phyloP scores from a whole-genome alignment of 64 coral and sea anemone species.

The Actinia equina region DNA sequence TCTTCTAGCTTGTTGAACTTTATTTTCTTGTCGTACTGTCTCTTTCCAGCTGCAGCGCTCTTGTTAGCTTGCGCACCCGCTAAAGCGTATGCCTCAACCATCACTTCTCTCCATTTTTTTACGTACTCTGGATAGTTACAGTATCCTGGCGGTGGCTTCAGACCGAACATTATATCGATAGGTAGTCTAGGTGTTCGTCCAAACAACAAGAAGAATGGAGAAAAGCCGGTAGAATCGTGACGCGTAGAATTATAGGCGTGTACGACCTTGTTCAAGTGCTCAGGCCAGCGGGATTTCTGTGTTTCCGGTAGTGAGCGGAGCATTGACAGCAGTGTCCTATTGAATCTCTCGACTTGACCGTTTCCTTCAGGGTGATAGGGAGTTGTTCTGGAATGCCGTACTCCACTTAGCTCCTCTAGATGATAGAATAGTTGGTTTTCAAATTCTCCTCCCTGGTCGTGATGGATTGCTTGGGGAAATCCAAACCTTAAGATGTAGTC shows the following conservation, averaged over 20 bases:
- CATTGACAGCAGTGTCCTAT: conserved; percentile 3
- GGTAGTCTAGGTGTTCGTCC: conserved; percentile 22
- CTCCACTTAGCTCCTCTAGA: conserved; percentile 25
- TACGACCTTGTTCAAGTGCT: conserved; percentile 39
- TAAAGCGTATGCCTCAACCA: too few relatives aligned
- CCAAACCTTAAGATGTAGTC: conserved; percentile 44
- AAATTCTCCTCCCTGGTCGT: conserved; percentile 28
- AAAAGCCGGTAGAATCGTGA: conserved; percentile 20
- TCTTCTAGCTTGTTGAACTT: conserved; percentile 18
- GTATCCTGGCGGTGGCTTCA: too few relatives aligned
- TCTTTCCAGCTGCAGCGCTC: conserved; percentile 21
- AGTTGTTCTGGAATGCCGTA: conserved; percentile 19
- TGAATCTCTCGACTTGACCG: conserved; percentile 21
- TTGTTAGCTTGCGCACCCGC: neutral
- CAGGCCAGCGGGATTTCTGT: conserved; percentile 11
- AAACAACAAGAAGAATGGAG: conserved; percentile 34
- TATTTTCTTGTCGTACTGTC: conserved; percentile 57
- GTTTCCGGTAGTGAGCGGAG: neutral
- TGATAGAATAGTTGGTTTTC: conserved; percentile 18
- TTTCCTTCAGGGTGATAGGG: conserved; percentile 20
- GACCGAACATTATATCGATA: conserved; percentile 34
- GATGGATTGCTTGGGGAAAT: conserved; percentile 31
- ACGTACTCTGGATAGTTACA: too few relatives aligned
- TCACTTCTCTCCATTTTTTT: too few relatives aligned
- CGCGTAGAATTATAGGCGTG: conserved; percentile 41